Conservation (phyloP, 2,797 vertebrate species). For the Neosilurus mollespiculum region DNA sequence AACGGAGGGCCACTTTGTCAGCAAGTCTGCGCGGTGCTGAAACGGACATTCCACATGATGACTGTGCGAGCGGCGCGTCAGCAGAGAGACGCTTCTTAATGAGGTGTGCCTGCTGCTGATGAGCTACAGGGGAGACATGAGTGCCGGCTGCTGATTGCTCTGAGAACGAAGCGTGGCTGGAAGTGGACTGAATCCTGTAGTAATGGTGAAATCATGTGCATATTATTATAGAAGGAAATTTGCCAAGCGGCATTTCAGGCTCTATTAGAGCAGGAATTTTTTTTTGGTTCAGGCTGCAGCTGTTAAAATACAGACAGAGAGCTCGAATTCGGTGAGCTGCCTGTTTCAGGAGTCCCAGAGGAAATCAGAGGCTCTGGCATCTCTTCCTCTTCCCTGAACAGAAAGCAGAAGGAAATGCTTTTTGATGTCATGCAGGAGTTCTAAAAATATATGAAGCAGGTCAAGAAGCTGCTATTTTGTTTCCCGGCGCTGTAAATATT, state of each 20-base stretch:
- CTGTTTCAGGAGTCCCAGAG: conserved; percentile 44
- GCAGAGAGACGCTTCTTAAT: conserved; percentile 43
- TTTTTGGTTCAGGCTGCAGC: conserved; percentile 36
- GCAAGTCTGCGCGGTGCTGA: conserved; percentile 33
- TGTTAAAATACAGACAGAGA: conserved; percentile 48
- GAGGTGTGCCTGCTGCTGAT: conserved; percentile 47
- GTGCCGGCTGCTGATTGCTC: conserved; percentile 39
- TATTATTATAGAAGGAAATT: conserved; percentile 40
- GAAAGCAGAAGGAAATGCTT: conserved; percentile 25
- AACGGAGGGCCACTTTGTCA: conserved; percentile 37
- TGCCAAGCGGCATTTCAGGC: conserved; percentile 54
- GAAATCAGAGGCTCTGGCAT: conserved; percentile 50
- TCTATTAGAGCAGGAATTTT: conserved; percentile 53
- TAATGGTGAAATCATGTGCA: conserved; percentile 40
- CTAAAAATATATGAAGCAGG: conserved; percentile 51
- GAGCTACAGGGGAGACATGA: conserved; percentile 41
- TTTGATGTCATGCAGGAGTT: conserved; percentile 47
- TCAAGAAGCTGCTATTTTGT: conserved; percentile 47
- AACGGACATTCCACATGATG: conserved; percentile 43
- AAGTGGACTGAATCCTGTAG: conserved; percentile 23
- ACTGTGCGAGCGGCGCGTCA: conserved; percentile 17
- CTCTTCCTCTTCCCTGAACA: conserved; percentile 27
- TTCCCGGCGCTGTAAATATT: conserved; percentile 49
- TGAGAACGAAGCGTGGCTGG: conserved; percentile 3
- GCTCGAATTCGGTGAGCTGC: conserved; percentile 36